Percentiles rank a stretch among this genome's conserved stretches.
These are phyloP conservation scores for Arvicanthis niloticus DNA, from an alignment of 2,113 vertebrate species.

Conservation along the genomic window DNA sequence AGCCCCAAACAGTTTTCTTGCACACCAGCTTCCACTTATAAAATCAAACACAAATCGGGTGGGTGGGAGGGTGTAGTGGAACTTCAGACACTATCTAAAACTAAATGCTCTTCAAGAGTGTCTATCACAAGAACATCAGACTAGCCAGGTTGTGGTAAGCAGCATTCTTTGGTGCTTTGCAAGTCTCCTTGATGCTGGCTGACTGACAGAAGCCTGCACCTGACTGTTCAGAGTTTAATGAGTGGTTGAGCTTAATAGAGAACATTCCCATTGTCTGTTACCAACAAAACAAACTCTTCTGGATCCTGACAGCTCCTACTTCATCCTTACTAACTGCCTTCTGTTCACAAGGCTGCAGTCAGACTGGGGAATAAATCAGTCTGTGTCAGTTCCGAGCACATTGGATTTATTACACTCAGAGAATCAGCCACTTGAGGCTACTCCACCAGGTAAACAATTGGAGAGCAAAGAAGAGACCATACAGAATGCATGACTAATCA, in stretches of 20 bases:
- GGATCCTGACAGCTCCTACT: conserved; percentile 57
- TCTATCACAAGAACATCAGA: not conserved
- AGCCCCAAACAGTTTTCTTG: not conserved
- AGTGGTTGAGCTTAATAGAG: conserved; percentile 37
- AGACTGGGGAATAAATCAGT: conserved; percentile 56
- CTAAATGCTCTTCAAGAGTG: not conserved
- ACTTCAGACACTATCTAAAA: not conserved
- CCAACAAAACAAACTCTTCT: conserved; percentile 18
- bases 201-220: not conserved
- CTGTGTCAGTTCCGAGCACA: conserved; percentile 49
- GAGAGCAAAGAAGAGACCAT: not conserved
- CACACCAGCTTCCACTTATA: not conserved
- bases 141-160: not conserved
- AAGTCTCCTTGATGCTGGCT: not conserved
- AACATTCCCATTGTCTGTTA: conserved; percentile 25
- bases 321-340: conserved; percentile 59
- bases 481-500: not conserved
- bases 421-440: conserved; percentile 41
- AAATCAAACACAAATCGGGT: not conserved
- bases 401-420: conserved; percentile 40
- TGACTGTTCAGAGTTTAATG: conserved; percentile 27
- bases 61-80: not conserved
- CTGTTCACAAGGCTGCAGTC: conserved; percentile 56
- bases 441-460: conserved; percentile 21
- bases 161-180: not conserved